These are phyloP conservation scores for Zhuqinia jingwanae DNA, from an alignment of 2,888 invertebrate species.

Conservation along the genomic window DNA sequence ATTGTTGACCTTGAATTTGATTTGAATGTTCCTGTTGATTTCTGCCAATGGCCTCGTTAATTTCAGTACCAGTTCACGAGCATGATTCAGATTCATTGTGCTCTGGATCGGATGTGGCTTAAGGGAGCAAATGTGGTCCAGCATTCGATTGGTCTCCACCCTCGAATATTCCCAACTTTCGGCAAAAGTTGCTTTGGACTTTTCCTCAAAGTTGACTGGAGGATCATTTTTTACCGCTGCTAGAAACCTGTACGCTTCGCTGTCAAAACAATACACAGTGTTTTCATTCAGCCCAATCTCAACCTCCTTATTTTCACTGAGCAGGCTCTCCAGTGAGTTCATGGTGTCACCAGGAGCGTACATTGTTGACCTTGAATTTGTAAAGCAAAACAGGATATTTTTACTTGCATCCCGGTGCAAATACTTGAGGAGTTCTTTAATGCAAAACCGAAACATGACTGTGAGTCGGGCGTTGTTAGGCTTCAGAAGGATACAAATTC, in stretches of 20 bases:
- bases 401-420: constrained; percentile 54
- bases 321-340: constrained; percentile 44
- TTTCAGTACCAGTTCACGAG: constrained; percentile 51
- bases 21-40: constrained; percentile 59
- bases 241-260: constrained; percentile 73
- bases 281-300: constrained; percentile 13
- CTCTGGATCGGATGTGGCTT: constrained; percentile 44
- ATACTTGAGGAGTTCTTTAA: constrained; percentile 54
- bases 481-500: constrained; percentile 57
- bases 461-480: constrained; percentile 37
- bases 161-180: constrained; percentile 65
- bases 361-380: constrained; percentile 27
- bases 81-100: constrained; percentile 63
- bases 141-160: constrained; percentile 52
- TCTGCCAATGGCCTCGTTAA: constrained; percentile 49
- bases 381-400: constrained; percentile 68
- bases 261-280: constrained; percentile 74
- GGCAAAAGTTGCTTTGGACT: constrained; percentile 39
- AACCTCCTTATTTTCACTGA: constrained; percentile 44
- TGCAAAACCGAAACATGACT: constrained; percentile 40
- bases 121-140: constrained; percentile 28
- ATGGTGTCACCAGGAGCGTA: constrained; percentile 68
- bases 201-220: constrained; percentile 37
- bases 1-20: constrained; percentile 44
- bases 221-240: constrained; percentile 59